Base-by-base conservation (phyloP, 2,888 invertebrate species). In the Brachyptera putata region DNA sequence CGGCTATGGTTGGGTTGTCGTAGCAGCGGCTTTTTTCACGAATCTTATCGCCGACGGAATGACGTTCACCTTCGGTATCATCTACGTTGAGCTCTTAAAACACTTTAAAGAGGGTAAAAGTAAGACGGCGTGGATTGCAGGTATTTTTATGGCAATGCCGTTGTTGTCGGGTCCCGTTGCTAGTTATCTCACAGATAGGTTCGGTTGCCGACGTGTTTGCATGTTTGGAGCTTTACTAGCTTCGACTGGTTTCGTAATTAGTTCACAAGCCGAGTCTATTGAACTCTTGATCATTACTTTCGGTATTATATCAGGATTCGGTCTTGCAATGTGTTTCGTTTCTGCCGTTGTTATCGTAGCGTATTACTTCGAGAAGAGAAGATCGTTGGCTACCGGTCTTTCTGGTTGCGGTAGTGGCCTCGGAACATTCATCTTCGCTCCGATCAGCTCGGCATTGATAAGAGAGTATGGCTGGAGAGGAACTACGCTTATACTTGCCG, bases 1-100 rank as follows among this genome's bases (percentile, higher is more conserved):
- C 7, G 93, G 94, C 13, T 94, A 89, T 88, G 94, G 94, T 3
- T 95, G 95, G 95, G 87, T 95, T 26, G 84, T 95, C 56, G 94
- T 95, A 0, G 84, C 87, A 63, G 91, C 91, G 22, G 87, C 92
- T 0, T 95, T 95, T 73, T 81, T 93, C 77, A 88, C 93, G 64
- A 93, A 93, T 73, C 80, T 93, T 64, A 91, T 95, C 68, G 92
- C 92, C 39, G 95, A 95, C 73, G 95, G 95, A 1, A 86, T 94
- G 66, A 92, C 92, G 0, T 93, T 94, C 76, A 91, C 91, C 65
- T 95, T 95, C 74, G 95, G 95, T 58, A 87, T 95, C 3, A 86
- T 95, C 69, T 94, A 84, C 74, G 86, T 89, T 1, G 89, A 92
- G 71, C 89, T 95, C 69, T 79, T 91, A 60, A 84, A 88, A 67